Evolutionary conservation across 2,888 invertebrate genomes (phyloP).

Genomic region (Dione vanillae): DNA sequence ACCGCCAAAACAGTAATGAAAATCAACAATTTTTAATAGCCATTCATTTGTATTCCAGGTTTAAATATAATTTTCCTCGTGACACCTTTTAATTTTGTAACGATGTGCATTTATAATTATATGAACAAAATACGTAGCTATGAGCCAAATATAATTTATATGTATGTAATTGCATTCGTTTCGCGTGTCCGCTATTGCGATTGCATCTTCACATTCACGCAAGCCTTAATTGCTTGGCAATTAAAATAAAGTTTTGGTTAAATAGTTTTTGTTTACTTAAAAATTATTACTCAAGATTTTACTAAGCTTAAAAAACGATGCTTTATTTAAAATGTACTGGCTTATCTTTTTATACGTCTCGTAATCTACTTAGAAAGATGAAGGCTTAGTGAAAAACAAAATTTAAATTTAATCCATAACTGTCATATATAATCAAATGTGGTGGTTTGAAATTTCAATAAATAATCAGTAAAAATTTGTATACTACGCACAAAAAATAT

Average conservation of each 20-base stretch:
- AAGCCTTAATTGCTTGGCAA: constrained; percentile 15
- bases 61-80: neutral
- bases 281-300: neutral
- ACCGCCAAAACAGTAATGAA: neutral
- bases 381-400: too few relatives aligned
- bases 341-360: too few relatives aligned
- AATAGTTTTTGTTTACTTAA: neutral
- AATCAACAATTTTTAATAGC: neutral
- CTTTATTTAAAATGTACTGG: too few relatives aligned
- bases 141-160: constrained; percentile 5
- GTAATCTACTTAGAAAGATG: too few relatives aligned
- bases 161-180: constrained; percentile 17
- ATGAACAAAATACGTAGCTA: neutral
- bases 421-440: neutral
- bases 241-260: constrained; percentile 6
- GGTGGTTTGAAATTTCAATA: neutral
- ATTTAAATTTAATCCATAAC: neutral
- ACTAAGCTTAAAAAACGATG: too few relatives aligned
- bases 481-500: too few relatives aligned
- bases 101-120: constrained; percentile 11
- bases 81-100: neutral
- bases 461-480: neutral
- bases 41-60: neutral
- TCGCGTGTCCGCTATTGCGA: constrained; percentile 15
- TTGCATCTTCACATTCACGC: constrained; percentile 11